phyloP scores from a whole-genome alignment of 2,888 invertebrate genomes.

The Monopis laevigella region DNA sequence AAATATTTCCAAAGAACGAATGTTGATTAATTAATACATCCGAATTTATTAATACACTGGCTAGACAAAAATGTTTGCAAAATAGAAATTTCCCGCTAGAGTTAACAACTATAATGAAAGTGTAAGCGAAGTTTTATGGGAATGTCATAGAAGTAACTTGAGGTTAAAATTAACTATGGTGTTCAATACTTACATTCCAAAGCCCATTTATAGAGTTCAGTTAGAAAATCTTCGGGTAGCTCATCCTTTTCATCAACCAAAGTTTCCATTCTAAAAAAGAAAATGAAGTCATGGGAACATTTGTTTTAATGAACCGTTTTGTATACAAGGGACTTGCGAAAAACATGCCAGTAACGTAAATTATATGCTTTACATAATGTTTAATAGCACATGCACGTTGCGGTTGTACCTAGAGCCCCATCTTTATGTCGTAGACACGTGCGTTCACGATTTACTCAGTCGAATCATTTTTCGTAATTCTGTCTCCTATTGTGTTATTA shows the following conservation, averaged over 20 bases:
- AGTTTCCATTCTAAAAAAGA: conserved; percentile 68
- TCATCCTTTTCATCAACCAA: conserved; percentile 68
- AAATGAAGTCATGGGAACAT: too few relatives aligned
- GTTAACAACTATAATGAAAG: too few relatives aligned
- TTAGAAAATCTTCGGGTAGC: conserved; percentile 73
- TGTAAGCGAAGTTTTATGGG: too few relatives aligned
- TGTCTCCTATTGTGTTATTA: not conserved
- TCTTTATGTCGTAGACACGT: not conserved
- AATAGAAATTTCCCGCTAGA: too few relatives aligned
- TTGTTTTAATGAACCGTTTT: too few relatives aligned
- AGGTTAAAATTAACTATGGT: not conserved
- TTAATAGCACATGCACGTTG: conserved; percentile 1
- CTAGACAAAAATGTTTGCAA: too few relatives aligned
- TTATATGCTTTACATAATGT: conserved; percentile 2
- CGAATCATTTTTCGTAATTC: not conserved
- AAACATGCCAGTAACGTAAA: not conserved
- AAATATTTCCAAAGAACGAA: too few relatives aligned
- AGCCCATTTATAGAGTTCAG: conserved; percentile 82
- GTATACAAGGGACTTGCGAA: not conserved
- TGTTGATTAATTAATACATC: too few relatives aligned
- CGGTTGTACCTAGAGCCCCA: not conserved
- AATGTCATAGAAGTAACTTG: not conserved
- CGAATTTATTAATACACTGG: too few relatives aligned
- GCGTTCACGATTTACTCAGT: conserved; percentile 3
- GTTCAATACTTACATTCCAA: conserved; percentile 75